Base-by-base conservation (phyloP, 2,888 invertebrate genomes). In the Tromatobia lineatoria region DNA sequence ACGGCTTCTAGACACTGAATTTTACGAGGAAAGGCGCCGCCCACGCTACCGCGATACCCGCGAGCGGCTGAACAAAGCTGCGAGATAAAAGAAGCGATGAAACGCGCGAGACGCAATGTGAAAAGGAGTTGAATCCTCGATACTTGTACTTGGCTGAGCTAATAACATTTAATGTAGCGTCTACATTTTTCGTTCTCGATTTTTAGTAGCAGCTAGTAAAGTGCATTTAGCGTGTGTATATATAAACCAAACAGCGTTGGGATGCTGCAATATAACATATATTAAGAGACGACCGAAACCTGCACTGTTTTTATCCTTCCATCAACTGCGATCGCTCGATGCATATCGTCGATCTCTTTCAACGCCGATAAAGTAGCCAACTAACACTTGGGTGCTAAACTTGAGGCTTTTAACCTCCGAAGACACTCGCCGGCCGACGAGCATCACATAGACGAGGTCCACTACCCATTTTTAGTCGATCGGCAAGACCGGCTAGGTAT, bases 351-450 rank as follows among this genome's bases (percentile, higher is more conserved):
- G 61, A 78, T 64, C 59, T 78, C 82, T 78, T 78, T 82, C 82
- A 74, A 70, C 78, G 50, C 69, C 69, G 38, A 82, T 70, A 69
- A 78, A 85, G 84, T 87, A 78, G 80, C 86, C 38, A 90, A 74
- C 83, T 90, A 90, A 88, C 90, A 90, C 90, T 88, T 89, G 85
- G 87, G 87, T 86, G 90, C 91, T 90, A 90, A 90, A 88, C n/a
- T 91, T 87, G 88, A 81, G 80, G 86, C 89, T 90, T 90, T 88
- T 89, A 89, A 85, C 87, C 71, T 77, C 52, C 77, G 50, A 29
- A 20, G 23, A 79, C 82, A 64, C 20, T 78, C 69, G 50, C 59
- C 57, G 69, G 25, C 69, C 38, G 18, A 50, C 67, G 20, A 7
- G 34, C 29, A n/a, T 38, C 71, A 45, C 54, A 69, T 29, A 71